Evolutionary conservation across 2,888 invertebrate genomes (phyloP), one percentile per base, ranked within the genome.

Genomic region (Andrena flavipes): DNA sequence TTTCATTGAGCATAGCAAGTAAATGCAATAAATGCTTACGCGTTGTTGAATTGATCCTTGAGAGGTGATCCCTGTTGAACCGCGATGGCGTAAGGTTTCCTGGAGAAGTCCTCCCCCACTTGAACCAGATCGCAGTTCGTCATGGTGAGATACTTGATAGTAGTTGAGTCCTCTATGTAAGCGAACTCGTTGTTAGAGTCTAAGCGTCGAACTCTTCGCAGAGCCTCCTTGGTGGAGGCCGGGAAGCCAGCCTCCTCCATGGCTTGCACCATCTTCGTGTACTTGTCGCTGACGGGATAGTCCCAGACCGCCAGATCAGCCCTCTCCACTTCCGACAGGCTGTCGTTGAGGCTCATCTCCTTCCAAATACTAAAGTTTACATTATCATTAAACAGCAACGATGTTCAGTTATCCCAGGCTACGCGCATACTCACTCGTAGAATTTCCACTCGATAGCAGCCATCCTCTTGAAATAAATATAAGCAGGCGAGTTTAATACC

Each of bases 261-360:
- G 0, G 98, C 98, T 93, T 99, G 98, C 98, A 99, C 99, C 97
- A 99, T 99, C 94, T 99, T 99, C 56, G 99, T 99, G 94, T 98
- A 99, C 92, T 98, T 99, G 94, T 99, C 99, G 91, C 98, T 98
- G 0, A 99, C 99, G 0, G 99, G 99, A 93, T 99, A 99, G 93
- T 99, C 99, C 99, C 99, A 99, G 0, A 99, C 99, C 0, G 99
- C 99, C 20, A 99, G 94, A 93, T 99, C 98, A 0, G 99, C 98
- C 42, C 99, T 95, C 92, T 99, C 98, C 4, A 98, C 96, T 77
- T 98, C 97, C 29, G 97, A 96, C 69, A 99, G 94, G 72, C 98
- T 98, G 94, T 99, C 99, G 93, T 99, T 98, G 29, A 99, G 94
- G 49, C 98, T 98, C 97, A 99, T 98, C 90, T 99, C 98, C 93